Percentiles rank a stretch among this genome's conserved stretches.
These are phyloP conservation scores for Drosophila fuyamai DNA, from an alignment of 1,140 invertebrate species.

Conservation along the genomic window DNA sequence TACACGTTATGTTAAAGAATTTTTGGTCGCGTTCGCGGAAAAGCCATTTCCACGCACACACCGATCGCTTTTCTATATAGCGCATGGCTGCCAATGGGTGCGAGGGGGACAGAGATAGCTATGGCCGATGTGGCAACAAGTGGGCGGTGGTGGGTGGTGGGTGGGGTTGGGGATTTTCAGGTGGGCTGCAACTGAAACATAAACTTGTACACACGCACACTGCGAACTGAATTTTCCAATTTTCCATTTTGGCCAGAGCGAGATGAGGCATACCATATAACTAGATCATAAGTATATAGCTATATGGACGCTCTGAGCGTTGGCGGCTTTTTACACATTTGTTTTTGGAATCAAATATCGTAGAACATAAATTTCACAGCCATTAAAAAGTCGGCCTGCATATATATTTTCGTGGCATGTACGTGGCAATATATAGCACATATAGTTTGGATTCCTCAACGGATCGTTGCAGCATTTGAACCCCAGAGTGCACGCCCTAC, in stretches of 20 bases:
- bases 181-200: constrained; percentile 71
- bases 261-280: constrained; percentile 12
- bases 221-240: constrained; percentile 51
- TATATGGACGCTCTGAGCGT: constrained; percentile 33
- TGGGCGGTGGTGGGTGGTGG: constrained; percentile 35
- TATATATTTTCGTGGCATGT: constrained; percentile 18
- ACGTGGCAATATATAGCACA: not conserved
- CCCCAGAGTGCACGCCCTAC: constrained; percentile 49
- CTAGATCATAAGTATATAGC: constrained; percentile 48
- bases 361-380: constrained; percentile 78
- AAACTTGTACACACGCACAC: constrained; percentile 63
- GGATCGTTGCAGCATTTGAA: constrained; percentile 43
- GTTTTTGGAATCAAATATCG: constrained; percentile 83
- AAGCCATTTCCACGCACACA: constrained; percentile 43
- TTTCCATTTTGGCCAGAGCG: constrained; percentile 63
- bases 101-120: constrained; percentile 50
- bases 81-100: constrained; percentile 28
- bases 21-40: constrained; percentile 80
- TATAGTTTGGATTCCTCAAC: constrained; percentile 5
- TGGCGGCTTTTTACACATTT: constrained; percentile 62
- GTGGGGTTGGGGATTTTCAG: constrained; percentile 39
- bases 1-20: constrained; percentile 85
- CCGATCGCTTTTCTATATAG: constrained; percentile 27
- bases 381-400: constrained; percentile 57
- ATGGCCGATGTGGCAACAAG: constrained; percentile 67